Evolutionary conservation across 2,113 vertebrate species (phyloP).

Genomic region (Calidris pygmaea): DNA sequence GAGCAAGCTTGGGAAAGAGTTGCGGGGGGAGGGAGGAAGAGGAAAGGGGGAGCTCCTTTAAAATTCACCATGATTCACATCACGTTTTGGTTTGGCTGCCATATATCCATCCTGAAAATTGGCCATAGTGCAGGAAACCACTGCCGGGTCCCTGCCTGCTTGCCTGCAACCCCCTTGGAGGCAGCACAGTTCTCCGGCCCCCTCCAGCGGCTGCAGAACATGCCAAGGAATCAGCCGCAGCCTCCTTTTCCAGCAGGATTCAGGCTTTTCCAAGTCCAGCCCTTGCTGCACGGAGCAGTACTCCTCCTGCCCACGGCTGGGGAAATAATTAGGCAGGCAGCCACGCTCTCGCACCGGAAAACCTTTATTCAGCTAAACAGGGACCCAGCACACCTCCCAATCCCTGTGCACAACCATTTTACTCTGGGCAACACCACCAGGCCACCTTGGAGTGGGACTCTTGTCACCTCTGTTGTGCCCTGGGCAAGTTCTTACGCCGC

Average conservation of each 20-base stretch:
- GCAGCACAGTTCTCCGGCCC: slow-evolving; percentile 35
- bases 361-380: background rate
- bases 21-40: too few species aligned
- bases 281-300: background rate
- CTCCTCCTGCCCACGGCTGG: background rate
- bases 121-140: background rate
- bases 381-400: background rate
- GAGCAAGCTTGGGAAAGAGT: accelerated
- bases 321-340: background rate
- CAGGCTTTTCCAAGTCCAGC: background rate
- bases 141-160: background rate
- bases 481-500: background rate
- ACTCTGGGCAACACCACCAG: background rate
- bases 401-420: background rate
- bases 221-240: background rate
- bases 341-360: background rate
- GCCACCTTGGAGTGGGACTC: background rate
- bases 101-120: background rate
- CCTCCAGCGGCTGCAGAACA: slow-evolving; percentile 40
- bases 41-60: background rate
- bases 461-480: background rate
- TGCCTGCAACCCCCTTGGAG: background rate
- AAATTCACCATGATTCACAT: background rate
- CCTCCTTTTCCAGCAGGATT: background rate
- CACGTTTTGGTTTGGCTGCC: background rate